phyloP scores from a whole-genome alignment of 1,140 invertebrate species.

The Halesus radiatus region DNA sequence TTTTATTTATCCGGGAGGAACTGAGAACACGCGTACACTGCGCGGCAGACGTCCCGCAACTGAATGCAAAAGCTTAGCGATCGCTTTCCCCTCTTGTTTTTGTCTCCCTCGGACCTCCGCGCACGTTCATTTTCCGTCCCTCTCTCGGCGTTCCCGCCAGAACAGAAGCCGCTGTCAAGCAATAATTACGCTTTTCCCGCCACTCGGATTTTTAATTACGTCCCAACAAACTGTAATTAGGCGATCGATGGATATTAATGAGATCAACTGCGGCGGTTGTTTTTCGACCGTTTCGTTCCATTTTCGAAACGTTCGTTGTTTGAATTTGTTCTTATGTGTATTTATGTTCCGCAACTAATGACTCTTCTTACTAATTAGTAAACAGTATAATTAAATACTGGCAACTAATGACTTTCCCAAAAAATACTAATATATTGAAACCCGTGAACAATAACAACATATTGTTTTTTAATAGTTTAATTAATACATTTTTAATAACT shows the following conservation, averaged over 20 bases:
- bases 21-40: conserved; percentile 20
- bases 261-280: conserved; percentile 40
- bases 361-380: too few species aligned
- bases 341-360: too few species aligned
- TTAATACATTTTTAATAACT: too few species aligned
- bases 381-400: too few species aligned
- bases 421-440: too few species aligned
- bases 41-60: conserved; percentile 49
- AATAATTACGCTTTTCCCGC: conserved; percentile 55
- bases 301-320: conserved; percentile 6
- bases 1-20: background rate
- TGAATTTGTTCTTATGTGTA: background rate
- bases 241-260: conserved; percentile 52
- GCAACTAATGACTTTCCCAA: too few species aligned
- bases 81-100: conserved; percentile 28
- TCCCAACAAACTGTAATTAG: conserved; percentile 51
- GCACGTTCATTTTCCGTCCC: background rate
- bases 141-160: conserved; percentile 27
- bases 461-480: too few species aligned
- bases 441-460: too few species aligned
- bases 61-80: conserved; percentile 42
- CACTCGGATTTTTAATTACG: conserved; percentile 56
- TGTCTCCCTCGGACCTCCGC: background rate
- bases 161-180: conserved; percentile 49
- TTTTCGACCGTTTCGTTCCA: conserved; percentile 7